Evolutionary conservation across 2,113 vertebrate genomes (phyloP), one percentile per base, ranked within the genome.

Genomic region (Sorex fumeus): DNA sequence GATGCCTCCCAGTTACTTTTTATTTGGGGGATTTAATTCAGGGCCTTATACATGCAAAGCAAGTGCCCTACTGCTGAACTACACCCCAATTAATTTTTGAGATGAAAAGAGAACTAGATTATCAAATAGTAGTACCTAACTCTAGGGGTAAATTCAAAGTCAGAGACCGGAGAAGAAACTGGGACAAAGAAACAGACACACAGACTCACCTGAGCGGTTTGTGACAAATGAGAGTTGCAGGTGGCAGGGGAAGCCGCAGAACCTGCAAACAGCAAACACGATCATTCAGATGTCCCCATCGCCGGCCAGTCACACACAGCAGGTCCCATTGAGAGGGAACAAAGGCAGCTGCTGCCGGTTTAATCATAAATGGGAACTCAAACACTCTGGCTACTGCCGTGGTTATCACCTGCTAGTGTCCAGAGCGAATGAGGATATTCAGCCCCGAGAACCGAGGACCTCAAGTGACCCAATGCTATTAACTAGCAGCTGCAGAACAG

Each of bases 181-280:
- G 78, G 0, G 28, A 40, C 40, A 40, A 40, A 40, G 40, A 40
- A 40, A 40, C 40, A 40, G 40, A 40, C 4, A 0, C 60, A 71
- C 0, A 27, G 85, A 98, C 98, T 98, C 97, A 97, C 98, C 95
- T 79, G 69, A 90, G 88, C 19, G 87, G 93, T 84, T 97, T 94
- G 84, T 98, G 96, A 95, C 96, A 92, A 95, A 53, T 91, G 83
- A 93, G 95, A 87, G 97, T 74, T 0, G 90, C 90, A 2, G 88
- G 95, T 34, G 91, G 96, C 0, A 30, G 85, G 91, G 90, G 78
- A 27, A 70, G 94, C 47, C 60, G 94, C 0, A 94, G 96, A 76
- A 87, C 97, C 98, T 98, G 87, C 8, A 91, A 96, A 69, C 43
- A 91, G 97, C 50, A 74, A 83, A 60, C 64, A 87, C 0, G 86